These are phyloP conservation scores for Trissoscelio sp. DNA, from an alignment of 2,888 invertebrate genomes.

Conservation along the genomic window DNA sequence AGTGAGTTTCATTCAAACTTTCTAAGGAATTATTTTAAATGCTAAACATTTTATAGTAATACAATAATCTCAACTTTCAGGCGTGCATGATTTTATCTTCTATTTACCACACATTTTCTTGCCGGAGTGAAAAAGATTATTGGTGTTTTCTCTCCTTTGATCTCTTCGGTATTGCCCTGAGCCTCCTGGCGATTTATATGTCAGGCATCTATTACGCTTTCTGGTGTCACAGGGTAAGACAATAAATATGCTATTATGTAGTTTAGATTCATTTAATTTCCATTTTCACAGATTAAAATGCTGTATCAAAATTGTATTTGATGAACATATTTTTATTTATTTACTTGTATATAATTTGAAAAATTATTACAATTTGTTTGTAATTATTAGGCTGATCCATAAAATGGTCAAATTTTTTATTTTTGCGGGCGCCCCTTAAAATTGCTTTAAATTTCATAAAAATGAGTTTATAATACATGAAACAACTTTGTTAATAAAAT, in stretches of 20 bases:
- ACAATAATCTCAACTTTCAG: slow-evolving; percentile 84
- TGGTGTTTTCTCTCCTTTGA: slow-evolving; percentile 95
- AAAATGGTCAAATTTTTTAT: too few species aligned
- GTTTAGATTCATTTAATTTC: neutral
- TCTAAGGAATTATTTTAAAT: neutral
- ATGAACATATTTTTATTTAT: too few species aligned
- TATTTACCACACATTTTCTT: slow-evolving; percentile 97
- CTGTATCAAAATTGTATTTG: too few species aligned
- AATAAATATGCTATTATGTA: slow-evolving; percentile 6
- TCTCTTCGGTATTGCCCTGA: slow-evolving; percentile 96
- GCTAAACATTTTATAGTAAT: neutral
- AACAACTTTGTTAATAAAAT: too few species aligned
- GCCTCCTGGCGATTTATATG: slow-evolving; percentile 96
- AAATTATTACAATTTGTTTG: neutral
- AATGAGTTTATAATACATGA: too few species aligned
- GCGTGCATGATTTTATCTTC: slow-evolving; percentile 96
- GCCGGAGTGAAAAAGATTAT: slow-evolving; percentile 94
- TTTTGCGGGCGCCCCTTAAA: too few species aligned
- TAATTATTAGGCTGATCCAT: too few species aligned
- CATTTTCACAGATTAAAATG: neutral
- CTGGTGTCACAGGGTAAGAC: slow-evolving; percentile 95
- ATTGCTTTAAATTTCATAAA: too few species aligned
- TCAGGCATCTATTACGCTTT: slow-evolving; percentile 98
- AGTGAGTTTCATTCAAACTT: slow-evolving; percentile 84
- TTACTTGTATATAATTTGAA: neutral